Evolutionary conservation across 2,797 vertebrate species (phyloP), one percentile per base, ranked within the genome.

Genomic region (Sebastes glaucus): DNA sequence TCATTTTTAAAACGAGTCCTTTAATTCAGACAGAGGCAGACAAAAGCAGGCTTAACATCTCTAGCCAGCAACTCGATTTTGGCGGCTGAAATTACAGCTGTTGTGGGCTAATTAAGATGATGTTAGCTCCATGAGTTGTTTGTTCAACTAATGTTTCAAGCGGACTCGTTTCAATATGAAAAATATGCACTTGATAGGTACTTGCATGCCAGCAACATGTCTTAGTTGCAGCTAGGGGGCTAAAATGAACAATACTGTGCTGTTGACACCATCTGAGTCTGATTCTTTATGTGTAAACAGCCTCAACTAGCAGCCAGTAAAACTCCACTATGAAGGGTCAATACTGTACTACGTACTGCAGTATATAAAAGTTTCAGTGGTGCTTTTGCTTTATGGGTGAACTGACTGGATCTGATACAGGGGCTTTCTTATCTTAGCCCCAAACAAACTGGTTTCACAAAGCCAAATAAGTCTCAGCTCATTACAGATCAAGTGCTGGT

Each of bases 391-490:
- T 32, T 53, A 25, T 56, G 27, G 49, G 52, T 64, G 61, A 35
- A 25, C 71, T 38, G 46, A 56, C 27, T 77, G 1, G 1, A 27
- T 52, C 59, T 68, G 30, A 55, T 62, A 20, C 59, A 61, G 7
- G 4, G 42, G 11, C 6, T 69, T 64, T 49, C 11, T 66, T 33
- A 53, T 56, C 38, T 75, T 70, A 49, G 60, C 32, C 27, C 42
- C 32, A 55, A 55, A 73, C 56, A 66, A 64, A 65, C 56, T 74
- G 33, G 69, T 84, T 87, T 82, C 64, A 80, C n/a, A 35, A 20
- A 74, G 60, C 59, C 76, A 66, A 69, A 77, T 63, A 67, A 67
- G 75, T 72, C 30, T 6, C 38, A 46, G 56, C 30, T 78, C 35
- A 38, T 68, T 63, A 46, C 20, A 67, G 52, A 74, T 25, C 69